Conservation (phyloP, 2,888 invertebrate species). For the Drosophila lacicola region DNA sequence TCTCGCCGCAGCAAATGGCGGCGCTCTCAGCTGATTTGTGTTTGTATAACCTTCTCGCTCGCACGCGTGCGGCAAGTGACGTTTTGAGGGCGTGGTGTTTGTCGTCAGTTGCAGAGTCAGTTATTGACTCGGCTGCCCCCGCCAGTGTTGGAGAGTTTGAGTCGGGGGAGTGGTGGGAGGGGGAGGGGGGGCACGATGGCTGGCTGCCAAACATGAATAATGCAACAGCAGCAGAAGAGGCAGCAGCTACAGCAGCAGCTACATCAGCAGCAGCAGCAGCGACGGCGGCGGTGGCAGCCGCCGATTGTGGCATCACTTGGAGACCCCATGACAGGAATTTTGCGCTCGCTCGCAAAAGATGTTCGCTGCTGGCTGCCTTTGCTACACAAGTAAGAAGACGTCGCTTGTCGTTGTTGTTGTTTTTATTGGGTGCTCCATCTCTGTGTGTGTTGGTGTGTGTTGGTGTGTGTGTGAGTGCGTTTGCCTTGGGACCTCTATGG, state of each 20-base stretch:
- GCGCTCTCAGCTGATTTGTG: slow-evolving; percentile 76
- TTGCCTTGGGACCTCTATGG: slow-evolving; percentile 54
- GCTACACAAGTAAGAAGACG: slow-evolving; percentile 60
- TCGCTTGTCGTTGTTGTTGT: slow-evolving; percentile 52
- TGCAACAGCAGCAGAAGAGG: slow-evolving; percentile 66
- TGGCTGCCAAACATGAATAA: slow-evolving; percentile 75
- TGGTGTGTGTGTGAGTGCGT: slow-evolving; percentile 40
- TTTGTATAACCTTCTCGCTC: slow-evolving; percentile 61
- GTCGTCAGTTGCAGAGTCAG: slow-evolving; percentile 31
- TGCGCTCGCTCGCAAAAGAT: slow-evolving; percentile 64
- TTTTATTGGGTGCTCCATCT: slow-evolving; percentile 36
- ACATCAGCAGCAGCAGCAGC: slow-evolving; percentile 17
- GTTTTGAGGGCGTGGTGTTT: slow-evolving; percentile 71
- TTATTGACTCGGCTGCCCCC: slow-evolving; percentile 41
- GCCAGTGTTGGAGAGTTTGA: slow-evolving; percentile 32
- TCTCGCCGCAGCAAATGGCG: slow-evolving; percentile 65
- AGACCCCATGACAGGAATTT: slow-evolving; percentile 69
- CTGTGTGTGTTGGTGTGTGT: slow-evolving; percentile 25
- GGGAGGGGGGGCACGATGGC: slow-evolving; percentile 50
- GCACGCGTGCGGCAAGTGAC: slow-evolving; percentile 39
- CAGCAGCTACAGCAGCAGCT: slow-evolving; percentile 28
- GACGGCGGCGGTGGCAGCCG: slow-evolving; percentile 25
- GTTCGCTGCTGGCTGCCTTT: slow-evolving; percentile 55
- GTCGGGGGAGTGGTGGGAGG: neutral
- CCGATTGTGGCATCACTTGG: slow-evolving; percentile 69